phyloP scores from a whole-genome alignment of 2,797 vertebrate species.

The Lagocephalus sceleratus region DNA sequence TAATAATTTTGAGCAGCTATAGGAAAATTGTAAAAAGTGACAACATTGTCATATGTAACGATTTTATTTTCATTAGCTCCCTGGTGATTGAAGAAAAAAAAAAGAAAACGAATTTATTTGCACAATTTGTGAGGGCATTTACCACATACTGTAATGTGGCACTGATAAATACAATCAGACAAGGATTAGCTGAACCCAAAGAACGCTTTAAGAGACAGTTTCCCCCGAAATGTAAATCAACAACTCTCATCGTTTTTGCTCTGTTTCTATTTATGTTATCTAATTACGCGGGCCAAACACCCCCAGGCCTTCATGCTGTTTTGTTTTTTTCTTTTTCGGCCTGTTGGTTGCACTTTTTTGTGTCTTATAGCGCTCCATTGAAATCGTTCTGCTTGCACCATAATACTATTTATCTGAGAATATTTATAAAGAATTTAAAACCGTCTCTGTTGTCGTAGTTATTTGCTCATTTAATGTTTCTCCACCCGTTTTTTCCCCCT shows the following conservation, averaged over 20 bases:
- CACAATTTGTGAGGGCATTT: conserved; percentile 65
- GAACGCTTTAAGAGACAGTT: conserved; percentile 54
- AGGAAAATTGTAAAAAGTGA: conserved; percentile 9
- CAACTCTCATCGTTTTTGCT: conserved; percentile 36
- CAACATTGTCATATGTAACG: conserved; percentile 35
- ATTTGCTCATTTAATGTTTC: conserved; percentile 24
- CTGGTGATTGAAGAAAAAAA: conserved; percentile 47
- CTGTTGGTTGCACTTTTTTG: conserved; percentile 55
- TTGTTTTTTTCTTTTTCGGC: conserved; percentile 20
- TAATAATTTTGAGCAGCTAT: conserved; percentile 29
- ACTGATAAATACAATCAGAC: conserved; percentile 64
- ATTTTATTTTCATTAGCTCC: conserved; percentile 37
- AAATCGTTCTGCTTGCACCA: conserved; percentile 67
- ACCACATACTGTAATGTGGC: conserved; percentile 56
- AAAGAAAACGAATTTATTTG: conserved; percentile 49
- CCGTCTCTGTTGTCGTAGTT: conserved; percentile 38
- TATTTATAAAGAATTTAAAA: conserved; percentile 74
- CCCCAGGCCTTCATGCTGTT: conserved; percentile 32
- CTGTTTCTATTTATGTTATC: conserved; percentile 32
- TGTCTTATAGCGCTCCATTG: conserved; percentile 61
- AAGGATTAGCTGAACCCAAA: conserved; percentile 66
- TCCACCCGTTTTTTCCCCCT: background rate
- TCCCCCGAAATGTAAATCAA: conserved; percentile 43
- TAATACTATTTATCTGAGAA: conserved; percentile 70
- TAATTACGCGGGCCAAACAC: conserved; percentile 16